A percentile compares a stretch with the other conserved stretches of the same genome.
Conservation (phyloP, 2,888 invertebrate species). For the Caenorhabditis imperialis region DNA sequence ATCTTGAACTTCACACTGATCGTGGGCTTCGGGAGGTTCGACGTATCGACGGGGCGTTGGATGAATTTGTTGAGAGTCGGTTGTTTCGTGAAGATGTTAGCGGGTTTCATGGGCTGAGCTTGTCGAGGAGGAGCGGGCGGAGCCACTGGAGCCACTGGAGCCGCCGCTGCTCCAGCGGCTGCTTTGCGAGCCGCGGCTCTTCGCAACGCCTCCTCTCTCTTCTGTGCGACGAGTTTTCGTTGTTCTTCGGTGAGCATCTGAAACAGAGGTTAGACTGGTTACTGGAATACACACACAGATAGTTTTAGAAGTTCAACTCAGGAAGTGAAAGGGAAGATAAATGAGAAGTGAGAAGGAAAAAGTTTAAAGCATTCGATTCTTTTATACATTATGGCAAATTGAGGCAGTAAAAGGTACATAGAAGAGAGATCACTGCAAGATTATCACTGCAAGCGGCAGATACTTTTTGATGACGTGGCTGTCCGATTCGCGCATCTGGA, state of each 20-base stretch:
- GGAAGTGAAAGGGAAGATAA: slow-evolving; percentile 4
- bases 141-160: not conserved
- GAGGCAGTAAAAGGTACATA: slow-evolving; percentile 5
- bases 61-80: slow-evolving; percentile 27
- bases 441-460: slow-evolving; percentile 44
- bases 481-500: slow-evolving; percentile 30
- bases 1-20: slow-evolving; percentile 40
- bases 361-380: too few species aligned
- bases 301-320: too few species aligned
- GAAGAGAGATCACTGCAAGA: slow-evolving; percentile 14
- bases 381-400: too few species aligned
- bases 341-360: not conserved
- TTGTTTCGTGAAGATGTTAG: slow-evolving; percentile 25
- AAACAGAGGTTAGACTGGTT: too few species aligned
- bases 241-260: slow-evolving; percentile 61
- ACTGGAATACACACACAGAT: slow-evolving; percentile 7
- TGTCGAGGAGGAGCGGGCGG: not conserved
- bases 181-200: slow-evolving; percentile 38
- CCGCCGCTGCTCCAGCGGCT: not conserved
- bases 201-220: slow-evolving; percentile 62
- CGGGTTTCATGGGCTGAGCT: slow-evolving; percentile 34
- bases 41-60: slow-evolving; percentile 7
- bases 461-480: slow-evolving; percentile 37
- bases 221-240: slow-evolving; percentile 55
- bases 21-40: slow-evolving; percentile 21